Percentiles rank a stretch among this genome's conserved stretches.
phyloP scores from a whole-genome alignment of 2,888 invertebrate species.

The Caenorhabditis imperialis region DNA sequence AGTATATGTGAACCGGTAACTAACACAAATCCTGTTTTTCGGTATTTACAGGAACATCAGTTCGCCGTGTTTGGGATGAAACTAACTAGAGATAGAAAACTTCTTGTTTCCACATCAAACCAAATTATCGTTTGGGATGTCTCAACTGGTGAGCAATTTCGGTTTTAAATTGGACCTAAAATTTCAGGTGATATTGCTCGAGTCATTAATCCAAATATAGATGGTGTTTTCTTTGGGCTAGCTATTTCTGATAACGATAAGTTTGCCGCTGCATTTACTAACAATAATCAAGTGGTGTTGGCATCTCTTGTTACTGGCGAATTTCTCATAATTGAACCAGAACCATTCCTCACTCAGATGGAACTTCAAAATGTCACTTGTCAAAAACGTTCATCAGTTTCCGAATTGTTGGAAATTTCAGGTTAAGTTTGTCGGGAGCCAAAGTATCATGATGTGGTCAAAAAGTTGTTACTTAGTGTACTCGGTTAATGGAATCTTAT shows the following conservation, averaged over 20 bases:
- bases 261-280: slow-evolving; percentile 94
- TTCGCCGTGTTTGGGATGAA: slow-evolving; percentile 95
- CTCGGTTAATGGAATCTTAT: slow-evolving; percentile 59
- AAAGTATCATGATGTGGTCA: slow-evolving; percentile 68
- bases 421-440: slow-evolving; percentile 46
- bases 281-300: slow-evolving; percentile 89
- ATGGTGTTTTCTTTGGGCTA: slow-evolving; percentile 86
- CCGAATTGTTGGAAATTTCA: slow-evolving; percentile 4
- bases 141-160: slow-evolving; percentile 82
- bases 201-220: slow-evolving; percentile 89
- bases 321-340: slow-evolving; percentile 89
- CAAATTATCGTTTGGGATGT: slow-evolving; percentile 96
- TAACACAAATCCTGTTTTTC: background rate
- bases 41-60: slow-evolving; percentile 94
- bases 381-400: background rate
- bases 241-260: slow-evolving; percentile 94
- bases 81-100: slow-evolving; percentile 90
- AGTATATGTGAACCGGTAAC: too few species aligned
- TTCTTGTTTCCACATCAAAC: slow-evolving; percentile 95
- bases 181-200: slow-evolving; percentile 88
- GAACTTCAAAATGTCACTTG: slow-evolving; percentile 81
- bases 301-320: slow-evolving; percentile 95
- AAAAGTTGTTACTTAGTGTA: slow-evolving; percentile 66
- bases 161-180: too few species aligned
- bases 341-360: slow-evolving; percentile 83